phyloP scores from a whole-genome alignment of 2,113 vertebrate genomes.

The Sporophila hypoxantha region DNA sequence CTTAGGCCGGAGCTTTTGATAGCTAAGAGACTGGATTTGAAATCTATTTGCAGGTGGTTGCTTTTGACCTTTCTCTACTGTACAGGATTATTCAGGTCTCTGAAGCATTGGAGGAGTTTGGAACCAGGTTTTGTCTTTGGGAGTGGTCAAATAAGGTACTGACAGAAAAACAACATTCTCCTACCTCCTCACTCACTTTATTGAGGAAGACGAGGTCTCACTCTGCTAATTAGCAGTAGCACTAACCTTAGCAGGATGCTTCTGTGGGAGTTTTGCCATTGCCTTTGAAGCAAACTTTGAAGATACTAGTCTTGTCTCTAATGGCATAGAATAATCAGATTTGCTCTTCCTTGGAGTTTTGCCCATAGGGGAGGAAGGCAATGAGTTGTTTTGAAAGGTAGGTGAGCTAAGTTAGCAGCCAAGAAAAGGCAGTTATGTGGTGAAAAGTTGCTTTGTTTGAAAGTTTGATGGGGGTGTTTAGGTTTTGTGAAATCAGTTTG shows the following conservation, averaged over 20 bases:
- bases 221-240: not conserved
- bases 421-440: not conserved
- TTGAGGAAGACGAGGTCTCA: not conserved
- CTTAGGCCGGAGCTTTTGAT: not conserved
- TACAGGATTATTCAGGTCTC: not conserved
- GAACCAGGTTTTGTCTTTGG: not conserved
- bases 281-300: not conserved
- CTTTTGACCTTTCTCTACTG: not conserved
- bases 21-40: not conserved
- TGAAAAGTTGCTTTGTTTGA: not conserved
- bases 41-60: not conserved
- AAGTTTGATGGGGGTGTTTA: not conserved
- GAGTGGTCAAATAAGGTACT: not conserved
- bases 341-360: not conserved
- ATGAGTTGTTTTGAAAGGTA: not conserved
- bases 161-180: not conserved
- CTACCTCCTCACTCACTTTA: not conserved
- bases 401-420: not conserved
- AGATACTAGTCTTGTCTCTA: not conserved
- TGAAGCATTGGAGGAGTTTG: not conserved
- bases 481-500: not conserved
- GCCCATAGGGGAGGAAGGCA: not conserved
- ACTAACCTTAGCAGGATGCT: not conserved
- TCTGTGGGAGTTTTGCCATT: not conserved
- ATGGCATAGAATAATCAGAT: not conserved